Evolutionary conservation across 2,113 vertebrate species (phyloP).

Genomic region (Gallinago jamesoni): DNA sequence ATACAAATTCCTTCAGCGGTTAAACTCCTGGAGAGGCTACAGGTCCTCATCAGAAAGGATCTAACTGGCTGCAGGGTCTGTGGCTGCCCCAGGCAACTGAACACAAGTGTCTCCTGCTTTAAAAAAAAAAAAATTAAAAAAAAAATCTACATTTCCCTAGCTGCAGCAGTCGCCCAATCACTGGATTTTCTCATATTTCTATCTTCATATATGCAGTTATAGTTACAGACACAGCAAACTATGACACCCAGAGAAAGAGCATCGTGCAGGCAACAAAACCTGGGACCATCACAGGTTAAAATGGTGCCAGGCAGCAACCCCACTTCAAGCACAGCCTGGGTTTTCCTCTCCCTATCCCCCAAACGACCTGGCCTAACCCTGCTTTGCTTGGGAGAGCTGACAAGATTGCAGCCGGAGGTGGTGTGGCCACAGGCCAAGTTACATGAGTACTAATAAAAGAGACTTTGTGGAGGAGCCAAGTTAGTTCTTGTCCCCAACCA

Average conservation of each 20-base stretch:
- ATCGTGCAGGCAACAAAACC: background rate
- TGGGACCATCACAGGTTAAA: background rate
- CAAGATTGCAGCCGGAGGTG: slow-evolving; percentile 54
- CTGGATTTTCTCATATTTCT: background rate
- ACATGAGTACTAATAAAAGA: slow-evolving; percentile 64
- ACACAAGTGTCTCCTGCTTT: background rate
- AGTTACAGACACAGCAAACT: background rate
- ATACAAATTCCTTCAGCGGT: background rate
- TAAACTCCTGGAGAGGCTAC: background rate
- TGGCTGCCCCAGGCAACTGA: background rate
- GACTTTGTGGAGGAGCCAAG: slow-evolving; percentile 68
- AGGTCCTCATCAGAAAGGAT: background rate
- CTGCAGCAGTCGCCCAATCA: background rate
- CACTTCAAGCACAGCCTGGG: background rate
- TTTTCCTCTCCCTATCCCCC: slow-evolving; percentile 17
- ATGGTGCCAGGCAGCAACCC: background rate
- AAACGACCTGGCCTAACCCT: slow-evolving; percentile 38
- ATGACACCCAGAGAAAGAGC: background rate
- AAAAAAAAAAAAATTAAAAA: background rate
- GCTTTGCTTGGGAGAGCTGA: slow-evolving; percentile 48
- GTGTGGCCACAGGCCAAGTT: slow-evolving; percentile 51
- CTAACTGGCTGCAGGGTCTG: background rate
- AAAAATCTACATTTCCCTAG: background rate
- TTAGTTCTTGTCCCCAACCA: slow-evolving; percentile 41
- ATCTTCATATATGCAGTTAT: background rate